Conservation (phyloP, 2,888 invertebrate genomes). For the Hedychridium roseum region DNA sequence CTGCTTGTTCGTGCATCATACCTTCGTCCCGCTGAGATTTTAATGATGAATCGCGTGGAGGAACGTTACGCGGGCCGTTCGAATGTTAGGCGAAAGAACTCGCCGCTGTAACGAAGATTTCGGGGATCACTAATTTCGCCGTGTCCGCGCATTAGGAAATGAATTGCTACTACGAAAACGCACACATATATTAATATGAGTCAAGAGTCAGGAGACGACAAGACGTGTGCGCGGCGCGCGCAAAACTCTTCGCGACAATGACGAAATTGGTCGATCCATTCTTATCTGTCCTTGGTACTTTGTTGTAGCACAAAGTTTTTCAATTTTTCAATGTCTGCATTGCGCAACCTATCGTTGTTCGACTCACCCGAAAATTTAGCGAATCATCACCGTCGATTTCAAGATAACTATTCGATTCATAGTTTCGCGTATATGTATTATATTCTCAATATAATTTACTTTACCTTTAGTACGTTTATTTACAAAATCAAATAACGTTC, state of each 20-base stretch:
- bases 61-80: not conserved
- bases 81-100: not conserved
- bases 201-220: conserved; percentile 5
- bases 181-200: not conserved
- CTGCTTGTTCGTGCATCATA: not conserved
- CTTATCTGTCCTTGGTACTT: conserved; percentile 56
- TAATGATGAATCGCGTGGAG: not conserved
- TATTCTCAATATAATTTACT: no score
- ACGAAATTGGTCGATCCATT: conserved; percentile 55
- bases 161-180: not conserved
- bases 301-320: no score
- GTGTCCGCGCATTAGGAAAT: conserved; percentile 8
- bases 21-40: not conserved
- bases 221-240: conserved; percentile 28
- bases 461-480: no score
- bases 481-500: no score
- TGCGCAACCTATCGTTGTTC: no score
- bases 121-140: conserved; percentile 1
- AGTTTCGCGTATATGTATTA: no score
- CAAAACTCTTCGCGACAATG: conserved; percentile 34
- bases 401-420: no score
- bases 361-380: no score
- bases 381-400: no score
- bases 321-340: no score
- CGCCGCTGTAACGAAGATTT: not conserved